phyloP scores from a whole-genome alignment of 1,140 invertebrate genomes.

The Zophobas morio region DNA sequence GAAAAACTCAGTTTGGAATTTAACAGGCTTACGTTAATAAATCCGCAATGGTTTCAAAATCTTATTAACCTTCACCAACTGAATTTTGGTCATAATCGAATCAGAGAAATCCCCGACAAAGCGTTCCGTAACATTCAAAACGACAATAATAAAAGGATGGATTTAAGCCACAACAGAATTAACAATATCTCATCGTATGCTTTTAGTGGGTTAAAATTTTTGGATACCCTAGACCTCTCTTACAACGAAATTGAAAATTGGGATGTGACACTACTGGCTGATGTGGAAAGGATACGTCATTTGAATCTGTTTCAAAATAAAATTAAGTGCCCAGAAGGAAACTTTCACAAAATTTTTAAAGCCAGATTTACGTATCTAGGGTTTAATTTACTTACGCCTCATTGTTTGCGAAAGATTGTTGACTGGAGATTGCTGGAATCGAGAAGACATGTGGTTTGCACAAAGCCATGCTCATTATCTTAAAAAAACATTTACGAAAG shows the following conservation, averaged over 20 bases:
- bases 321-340: neutral
- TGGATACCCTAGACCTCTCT: constrained; percentile 22
- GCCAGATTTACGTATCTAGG: constrained; percentile 18
- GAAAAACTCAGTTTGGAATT: neutral
- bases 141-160: constrained; percentile 19
- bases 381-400: constrained; percentile 1
- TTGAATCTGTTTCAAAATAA: constrained; percentile 26
- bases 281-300: constrained; percentile 15
- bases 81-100: neutral
- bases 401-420: neutral
- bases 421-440: neutral
- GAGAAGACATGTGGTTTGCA: neutral
- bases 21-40: neutral
- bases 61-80: neutral
- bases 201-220: constrained; percentile 30
- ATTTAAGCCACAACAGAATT: constrained; percentile 16
- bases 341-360: constrained; percentile 17
- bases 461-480: neutral
- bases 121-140: constrained; percentile 23
- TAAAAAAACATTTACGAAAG: neutral
- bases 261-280: constrained; percentile 5
- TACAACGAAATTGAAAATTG: constrained; percentile 26
- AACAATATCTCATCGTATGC: neutral
- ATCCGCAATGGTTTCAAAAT: neutral
- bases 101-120: constrained; percentile 4